Percentiles rank a stretch among this genome's conserved stretches.
These are phyloP conservation scores for Halictus ligatus DNA, from an alignment of 2,888 invertebrate species.

Conservation along the genomic window DNA sequence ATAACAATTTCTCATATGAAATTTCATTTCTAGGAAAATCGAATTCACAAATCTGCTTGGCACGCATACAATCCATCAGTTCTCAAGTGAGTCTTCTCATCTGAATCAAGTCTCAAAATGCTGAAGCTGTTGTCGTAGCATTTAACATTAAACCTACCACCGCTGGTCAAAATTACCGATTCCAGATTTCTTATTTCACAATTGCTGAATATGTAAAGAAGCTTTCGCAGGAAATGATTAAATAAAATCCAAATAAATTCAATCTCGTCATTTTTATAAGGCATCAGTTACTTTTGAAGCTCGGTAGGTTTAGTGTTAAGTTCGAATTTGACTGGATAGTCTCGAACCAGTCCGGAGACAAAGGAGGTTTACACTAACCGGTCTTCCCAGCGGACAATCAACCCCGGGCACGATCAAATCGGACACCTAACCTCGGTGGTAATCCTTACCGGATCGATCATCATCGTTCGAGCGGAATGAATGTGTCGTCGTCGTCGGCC, in stretches of 20 bases:
- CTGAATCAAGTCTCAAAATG: neutral
- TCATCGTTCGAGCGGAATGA: conserved; percentile 10
- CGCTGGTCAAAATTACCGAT: too few relatives aligned
- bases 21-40: neutral
- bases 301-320: too few relatives aligned
- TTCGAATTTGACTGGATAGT: neutral
- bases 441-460: conserved; percentile 15
- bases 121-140: neutral
- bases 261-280: too few relatives aligned
- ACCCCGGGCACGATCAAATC: neutral
- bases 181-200: too few relatives aligned
- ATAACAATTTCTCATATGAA: neutral
- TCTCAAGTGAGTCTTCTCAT: too few relatives aligned
- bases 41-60: too few relatives aligned
- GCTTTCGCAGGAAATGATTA: too few relatives aligned
- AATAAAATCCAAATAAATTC: too few relatives aligned
- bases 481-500: neutral
- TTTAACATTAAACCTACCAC: too few relatives aligned
- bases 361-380: neutral
- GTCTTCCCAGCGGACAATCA: conserved; percentile 2
- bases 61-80: too few relatives aligned
- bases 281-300: too few relatives aligned
- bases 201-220: too few relatives aligned
- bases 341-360: neutral
- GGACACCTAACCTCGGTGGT: neutral